Evolutionary conservation across 2,113 vertebrate genomes (phyloP), one percentile per base, ranked within the genome.

Genomic region (Platycercus adscitus): DNA sequence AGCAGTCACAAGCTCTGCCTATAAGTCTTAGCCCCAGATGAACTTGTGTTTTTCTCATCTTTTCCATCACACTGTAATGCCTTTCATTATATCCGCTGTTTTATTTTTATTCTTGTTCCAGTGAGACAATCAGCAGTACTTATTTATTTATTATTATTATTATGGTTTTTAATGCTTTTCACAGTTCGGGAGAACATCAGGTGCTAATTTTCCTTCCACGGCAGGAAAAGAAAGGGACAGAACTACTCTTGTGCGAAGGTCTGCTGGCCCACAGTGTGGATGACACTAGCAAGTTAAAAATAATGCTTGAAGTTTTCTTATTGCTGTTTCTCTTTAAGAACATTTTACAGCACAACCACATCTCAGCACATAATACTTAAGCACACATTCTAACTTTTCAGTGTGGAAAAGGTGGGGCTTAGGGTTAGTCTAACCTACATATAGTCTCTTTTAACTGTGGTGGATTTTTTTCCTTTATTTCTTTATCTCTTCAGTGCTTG

Each of bases 391-490:
- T 29, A 5, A 18, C 63, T 94, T 96, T 47, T 47, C 35, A 80
- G 0, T 88, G 81, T 91, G 76, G 58, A 87, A 87, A 83, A 49
- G 39, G 12, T 73, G 41, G 41, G 19, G 29, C 70, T 91, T 92
- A 89, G 71, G 49, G 63, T 77, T 75, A 63, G 24, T 24, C 17
- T 94, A 53, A 64, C n/a, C 21, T 94, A 19, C 17, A 50, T 65
- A 37, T 77, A 52, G 86, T 86, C 12, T n/a, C 24, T 97, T 91
- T 93, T 91, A 87, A 86, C 96, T 90, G 41, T 89, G 91, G 94
- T 8, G 28, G 50, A 86, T 94, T 95, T 97, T 97, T 95, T 95
- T 96, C 73, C 39, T 91, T 95, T 97, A 96, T 96, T 96, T 73
- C 37, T 92, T 90, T 91, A 49, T 88, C 31, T 94, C 78, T 89